Evolutionary conservation across 2,113 vertebrate genomes (phyloP).

Genomic region (Indicator indicator): DNA sequence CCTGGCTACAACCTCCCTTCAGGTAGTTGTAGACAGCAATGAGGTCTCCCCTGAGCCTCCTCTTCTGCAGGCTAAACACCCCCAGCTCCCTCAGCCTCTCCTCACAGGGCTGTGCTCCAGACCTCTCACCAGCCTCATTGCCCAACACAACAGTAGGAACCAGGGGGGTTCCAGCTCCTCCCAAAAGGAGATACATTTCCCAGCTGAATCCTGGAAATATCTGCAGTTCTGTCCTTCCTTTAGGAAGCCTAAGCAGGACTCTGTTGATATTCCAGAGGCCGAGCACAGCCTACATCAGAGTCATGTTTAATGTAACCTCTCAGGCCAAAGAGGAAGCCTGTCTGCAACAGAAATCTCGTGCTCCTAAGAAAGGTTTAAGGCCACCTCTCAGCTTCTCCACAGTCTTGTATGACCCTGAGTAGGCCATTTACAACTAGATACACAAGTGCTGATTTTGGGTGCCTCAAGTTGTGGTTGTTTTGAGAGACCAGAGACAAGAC

Average conservation of each 20-base stretch:
- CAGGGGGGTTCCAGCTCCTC: not conserved
- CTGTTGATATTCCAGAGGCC: not conserved
- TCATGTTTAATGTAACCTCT: not conserved
- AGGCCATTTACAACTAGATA: not conserved
- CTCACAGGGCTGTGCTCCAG: too few relatives aligned
- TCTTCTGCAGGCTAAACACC: too few relatives aligned
- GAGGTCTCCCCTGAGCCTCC: too few relatives aligned
- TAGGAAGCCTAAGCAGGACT: not conserved
- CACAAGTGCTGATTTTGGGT: not conserved
- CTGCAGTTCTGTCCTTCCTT: not conserved
- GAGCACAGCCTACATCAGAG: not conserved
- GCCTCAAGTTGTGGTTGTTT: not conserved
- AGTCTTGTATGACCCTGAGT: not conserved
- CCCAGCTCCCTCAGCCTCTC: too few relatives aligned
- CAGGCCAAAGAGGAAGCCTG: not conserved
- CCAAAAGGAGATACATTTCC: not conserved
- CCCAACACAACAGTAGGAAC: not conserved
- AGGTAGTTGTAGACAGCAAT: too few relatives aligned
- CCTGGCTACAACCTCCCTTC: too few relatives aligned
- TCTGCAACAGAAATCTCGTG: not conserved
- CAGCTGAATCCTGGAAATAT: not conserved
- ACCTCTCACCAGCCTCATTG: too few relatives aligned
- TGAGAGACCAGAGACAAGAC: not conserved
- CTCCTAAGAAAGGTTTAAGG: not conserved
- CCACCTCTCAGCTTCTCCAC: not conserved